Evolutionary conservation across 2,113 vertebrate species (phyloP).

Genomic region (Microcebus tavaratra): DNA sequence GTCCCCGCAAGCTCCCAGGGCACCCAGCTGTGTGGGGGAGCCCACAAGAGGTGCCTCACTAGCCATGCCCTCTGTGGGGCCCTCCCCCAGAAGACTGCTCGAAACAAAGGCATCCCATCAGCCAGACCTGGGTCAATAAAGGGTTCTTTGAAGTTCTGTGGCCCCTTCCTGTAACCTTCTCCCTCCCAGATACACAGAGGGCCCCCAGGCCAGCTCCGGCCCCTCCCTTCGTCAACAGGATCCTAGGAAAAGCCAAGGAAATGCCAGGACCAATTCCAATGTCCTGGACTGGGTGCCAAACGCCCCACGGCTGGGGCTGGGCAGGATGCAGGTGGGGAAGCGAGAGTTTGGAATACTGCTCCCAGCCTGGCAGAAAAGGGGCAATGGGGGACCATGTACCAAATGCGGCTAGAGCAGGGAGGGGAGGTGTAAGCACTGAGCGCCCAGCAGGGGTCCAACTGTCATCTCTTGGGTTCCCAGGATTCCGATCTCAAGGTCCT

Average conservation of each 20-base stretch:
- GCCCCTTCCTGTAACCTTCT: constrained; percentile 31
- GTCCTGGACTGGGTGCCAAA: constrained; percentile 39
- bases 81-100: constrained; percentile 24
- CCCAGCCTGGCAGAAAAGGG: background rate
- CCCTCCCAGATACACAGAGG: constrained; percentile 58
- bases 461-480: background rate
- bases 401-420: background rate
- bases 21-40: background rate
- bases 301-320: background rate
- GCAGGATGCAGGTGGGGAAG: background rate
- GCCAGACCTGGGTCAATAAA: constrained; percentile 52
- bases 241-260: constrained; percentile 69
- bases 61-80: background rate
- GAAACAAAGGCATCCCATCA: constrained; percentile 27
- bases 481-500: background rate
- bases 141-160: constrained; percentile 55
- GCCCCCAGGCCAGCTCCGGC: constrained; percentile 54
- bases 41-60: background rate
- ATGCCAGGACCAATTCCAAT: constrained; percentile 34
- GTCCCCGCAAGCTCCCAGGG: background rate
- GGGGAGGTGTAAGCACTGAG: background rate
- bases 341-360: background rate
- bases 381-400: no score
- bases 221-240: constrained; percentile 73
- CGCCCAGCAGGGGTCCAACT: background rate